Evolutionary conservation across 2,113 vertebrate species (phyloP).

Genomic region (Tachysurus vachellii): DNA sequence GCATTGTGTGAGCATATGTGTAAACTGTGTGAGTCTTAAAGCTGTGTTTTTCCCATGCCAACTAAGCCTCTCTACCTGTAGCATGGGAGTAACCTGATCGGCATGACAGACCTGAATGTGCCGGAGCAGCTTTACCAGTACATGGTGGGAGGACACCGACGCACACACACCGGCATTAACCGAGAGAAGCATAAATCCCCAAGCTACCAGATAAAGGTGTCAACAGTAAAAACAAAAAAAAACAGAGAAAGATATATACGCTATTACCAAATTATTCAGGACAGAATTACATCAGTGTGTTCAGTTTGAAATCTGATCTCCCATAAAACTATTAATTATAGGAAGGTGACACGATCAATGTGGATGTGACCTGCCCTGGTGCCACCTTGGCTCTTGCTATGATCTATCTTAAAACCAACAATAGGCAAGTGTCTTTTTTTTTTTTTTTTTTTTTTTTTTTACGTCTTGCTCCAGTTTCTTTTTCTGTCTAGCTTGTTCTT

Average conservation of each 20-base stretch:
- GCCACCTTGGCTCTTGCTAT: slow-evolving; percentile 95
- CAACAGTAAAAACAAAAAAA: not conserved
- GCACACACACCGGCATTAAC: slow-evolving; percentile 85
- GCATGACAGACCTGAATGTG: slow-evolving; percentile 97
- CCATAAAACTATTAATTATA: slow-evolving; percentile 59
- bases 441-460: no score
- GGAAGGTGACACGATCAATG: slow-evolving; percentile 98
- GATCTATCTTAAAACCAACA: slow-evolving; percentile 99
- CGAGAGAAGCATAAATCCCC: slow-evolving; percentile 96
- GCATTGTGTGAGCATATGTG: not conserved
- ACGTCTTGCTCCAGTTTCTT: not conserved
- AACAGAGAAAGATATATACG: not conserved
- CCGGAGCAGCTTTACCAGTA: slow-evolving; percentile 98
- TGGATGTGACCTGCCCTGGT: slow-evolving; percentile 95
- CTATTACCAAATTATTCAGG: not conserved
- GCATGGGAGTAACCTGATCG: slow-evolving; percentile 97
- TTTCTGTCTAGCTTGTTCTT: not conserved
- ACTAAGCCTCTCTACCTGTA: slow-evolving; percentile 54
- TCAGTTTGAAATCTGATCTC: not conserved
- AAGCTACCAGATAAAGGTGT: slow-evolving; percentile 96
- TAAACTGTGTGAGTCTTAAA: not conserved
- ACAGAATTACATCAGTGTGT: not conserved
- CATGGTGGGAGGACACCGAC: slow-evolving; percentile 96
- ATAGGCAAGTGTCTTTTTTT: slow-evolving; percentile 73
- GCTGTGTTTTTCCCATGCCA: not conserved